Evolutionary conservation across 2,888 invertebrate species (phyloP).

Genomic region (Minunthozetes semirufus): DNA sequence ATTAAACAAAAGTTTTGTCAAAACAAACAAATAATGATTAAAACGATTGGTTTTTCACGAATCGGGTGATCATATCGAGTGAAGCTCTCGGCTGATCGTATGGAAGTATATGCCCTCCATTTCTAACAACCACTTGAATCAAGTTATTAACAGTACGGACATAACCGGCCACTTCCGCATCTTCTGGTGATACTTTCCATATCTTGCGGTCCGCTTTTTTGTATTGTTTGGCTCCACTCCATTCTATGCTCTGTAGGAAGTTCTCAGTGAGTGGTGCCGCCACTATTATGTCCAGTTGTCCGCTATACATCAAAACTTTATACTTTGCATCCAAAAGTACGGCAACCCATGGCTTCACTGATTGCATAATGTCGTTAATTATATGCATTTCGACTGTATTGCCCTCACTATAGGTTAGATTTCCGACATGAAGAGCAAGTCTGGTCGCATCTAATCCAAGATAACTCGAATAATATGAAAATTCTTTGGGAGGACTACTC

Average conservation of each 20-base stretch:
- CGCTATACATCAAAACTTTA: constrained; percentile 61
- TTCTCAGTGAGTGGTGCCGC: constrained; percentile 77
- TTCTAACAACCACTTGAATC: constrained; percentile 65
- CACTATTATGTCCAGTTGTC: constrained; percentile 83
- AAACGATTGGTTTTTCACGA: constrained; percentile 57
- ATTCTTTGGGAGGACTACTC: constrained; percentile 50
- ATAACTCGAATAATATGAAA: constrained; percentile 56
- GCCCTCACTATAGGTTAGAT: constrained; percentile 58
- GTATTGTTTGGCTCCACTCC: constrained; percentile 61
- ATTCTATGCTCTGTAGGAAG: constrained; percentile 65
- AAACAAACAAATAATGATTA: no score
- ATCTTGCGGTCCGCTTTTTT: constrained; percentile 53
- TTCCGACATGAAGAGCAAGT: constrained; percentile 75
- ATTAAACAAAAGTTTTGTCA: no score
- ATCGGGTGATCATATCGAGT: constrained; percentile 63
- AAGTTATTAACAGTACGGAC: constrained; percentile 64
- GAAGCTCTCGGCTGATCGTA: constrained; percentile 71
- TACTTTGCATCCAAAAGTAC: constrained; percentile 47
- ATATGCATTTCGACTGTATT: constrained; percentile 63
- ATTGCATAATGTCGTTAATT: constrained; percentile 70
- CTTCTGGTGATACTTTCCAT: constrained; percentile 38
- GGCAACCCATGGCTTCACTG: constrained; percentile 56
- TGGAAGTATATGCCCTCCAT: constrained; percentile 77
- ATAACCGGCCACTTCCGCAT: constrained; percentile 64
- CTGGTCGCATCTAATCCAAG: constrained; percentile 60